Conservation (phyloP, 2,113 vertebrate genomes). For the Sinocyclocheilus maitianheensis region DNA sequence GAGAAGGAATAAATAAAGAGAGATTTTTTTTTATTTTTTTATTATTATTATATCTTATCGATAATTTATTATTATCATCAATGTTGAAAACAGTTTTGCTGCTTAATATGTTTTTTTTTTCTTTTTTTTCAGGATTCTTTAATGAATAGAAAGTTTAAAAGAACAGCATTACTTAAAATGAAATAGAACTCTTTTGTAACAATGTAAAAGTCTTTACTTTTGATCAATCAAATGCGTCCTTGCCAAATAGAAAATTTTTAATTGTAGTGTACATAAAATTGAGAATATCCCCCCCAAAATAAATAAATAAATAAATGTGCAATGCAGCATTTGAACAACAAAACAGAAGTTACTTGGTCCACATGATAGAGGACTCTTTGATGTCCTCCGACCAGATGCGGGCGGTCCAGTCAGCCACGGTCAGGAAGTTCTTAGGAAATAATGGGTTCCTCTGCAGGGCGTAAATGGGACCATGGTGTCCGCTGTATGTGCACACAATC, state of each 20-base stretch:
- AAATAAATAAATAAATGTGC: too few relatives aligned
- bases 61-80: background rate
- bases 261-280: too few relatives aligned
- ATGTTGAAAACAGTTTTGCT: background rate
- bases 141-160: background rate
- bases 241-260: too few relatives aligned
- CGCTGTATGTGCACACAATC: conserved; percentile 81
- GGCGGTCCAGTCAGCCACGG: conserved; percentile 89
- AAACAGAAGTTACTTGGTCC: conserved; percentile 82
- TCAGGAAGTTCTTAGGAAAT: conserved; percentile 93
- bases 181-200: background rate
- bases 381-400: conserved; percentile 95
- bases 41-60: too few relatives aligned
- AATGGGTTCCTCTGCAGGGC: conserved; percentile 90
- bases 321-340: background rate
- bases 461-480: conserved; percentile 88
- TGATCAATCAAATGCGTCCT: too few relatives aligned
- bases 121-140: background rate
- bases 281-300: too few relatives aligned
- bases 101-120: background rate
- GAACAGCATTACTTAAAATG: background rate
- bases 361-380: conserved; percentile 91
- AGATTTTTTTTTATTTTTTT: too few relatives aligned
- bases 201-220: background rate
- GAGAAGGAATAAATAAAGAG: too few relatives aligned